Evolutionary conservation across 2,113 vertebrate species (phyloP), one percentile per base, ranked within the genome.

Genomic region (Megalops atlanticus): DNA sequence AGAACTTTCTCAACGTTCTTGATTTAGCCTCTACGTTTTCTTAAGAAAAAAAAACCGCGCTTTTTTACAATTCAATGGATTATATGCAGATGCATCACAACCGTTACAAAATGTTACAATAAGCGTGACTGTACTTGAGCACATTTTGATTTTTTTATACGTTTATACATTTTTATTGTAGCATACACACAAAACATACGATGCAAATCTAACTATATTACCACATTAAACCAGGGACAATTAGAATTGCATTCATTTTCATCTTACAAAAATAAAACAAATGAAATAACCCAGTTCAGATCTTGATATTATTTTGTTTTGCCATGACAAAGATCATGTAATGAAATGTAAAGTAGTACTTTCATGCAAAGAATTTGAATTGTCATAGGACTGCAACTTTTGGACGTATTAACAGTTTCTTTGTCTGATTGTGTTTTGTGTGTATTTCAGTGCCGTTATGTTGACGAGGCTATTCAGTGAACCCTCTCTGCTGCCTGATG

Each of bases 401-500:
- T 38, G n/a, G 38, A 43, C 54, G 43, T 39, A 38, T 45, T 38
- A 77, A 36, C 24, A 8, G 12, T 6, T 33, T 47, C 24, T 47
- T 47, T 7, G 27, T n/a, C 45, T 76, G 7, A 45, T 31, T 40
- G 74, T 77, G 40, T 81, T 83, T 77, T 78, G 80, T 78, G 87
- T 92, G 88, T 86, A 81, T 89, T 77, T 1, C 84, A 87, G 86
- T 85, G 96, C 89, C 91, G 95, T 90, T 89, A 99, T 99, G 98
- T 94, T 99, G 95, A 98, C 97, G 91, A 94, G 98, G 85, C 94
- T 99, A 91, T 99, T 98, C 96, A 99, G 95, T 93, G 98, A 98
- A 90, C 96, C 94, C 87, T 92, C 92, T 84, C 91, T 99, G 89
- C 94, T 98, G 88, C 96, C 97, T 88, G 97, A 99, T 82, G 97